A percentile compares a stretch with the other conserved stretches of the same genome.
These are phyloP conservation scores for Vulpes lagopus DNA, from an alignment of 2,113 vertebrate species.

Conservation along the genomic window DNA sequence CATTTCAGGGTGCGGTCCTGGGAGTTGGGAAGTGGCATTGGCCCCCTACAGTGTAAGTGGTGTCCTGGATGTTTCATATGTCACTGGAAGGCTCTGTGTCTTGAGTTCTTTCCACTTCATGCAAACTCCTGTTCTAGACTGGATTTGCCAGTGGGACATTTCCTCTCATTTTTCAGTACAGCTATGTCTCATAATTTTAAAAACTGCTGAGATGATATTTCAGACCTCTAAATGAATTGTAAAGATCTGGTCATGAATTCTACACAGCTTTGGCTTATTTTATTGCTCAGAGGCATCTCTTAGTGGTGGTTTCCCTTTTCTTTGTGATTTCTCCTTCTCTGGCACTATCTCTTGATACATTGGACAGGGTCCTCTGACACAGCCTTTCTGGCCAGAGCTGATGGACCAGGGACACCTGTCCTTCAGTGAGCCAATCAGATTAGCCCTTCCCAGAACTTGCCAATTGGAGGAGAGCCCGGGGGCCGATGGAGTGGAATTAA, in stretches of 20 bases:
- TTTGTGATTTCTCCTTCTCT: not conserved
- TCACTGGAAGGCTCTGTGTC: not conserved
- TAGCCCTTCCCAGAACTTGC: not conserved
- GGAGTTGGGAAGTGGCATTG: not conserved
- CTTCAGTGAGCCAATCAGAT: not conserved
- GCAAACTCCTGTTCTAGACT: not conserved
- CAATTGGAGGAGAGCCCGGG: not conserved
- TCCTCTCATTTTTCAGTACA: not conserved
- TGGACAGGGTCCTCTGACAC: not conserved
- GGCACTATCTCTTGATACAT: not conserved
- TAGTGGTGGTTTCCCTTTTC: not conserved
- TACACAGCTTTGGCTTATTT: not conserved
- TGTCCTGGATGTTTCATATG: not conserved
- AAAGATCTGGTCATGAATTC: not conserved
- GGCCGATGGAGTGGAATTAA: not conserved
- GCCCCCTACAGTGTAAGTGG: not conserved
- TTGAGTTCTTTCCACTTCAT: not conserved
- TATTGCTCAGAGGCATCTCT: not conserved
- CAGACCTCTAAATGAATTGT: not conserved
- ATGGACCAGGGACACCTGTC: not conserved
- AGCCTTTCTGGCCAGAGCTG: not conserved
- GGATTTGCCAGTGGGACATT: not conserved
- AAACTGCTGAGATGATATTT: not conserved
- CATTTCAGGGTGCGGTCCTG: not conserved
- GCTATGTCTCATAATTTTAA: not conserved